phyloP scores from a whole-genome alignment of 2,888 invertebrate species.

The Sarcophaga carnaria region DNA sequence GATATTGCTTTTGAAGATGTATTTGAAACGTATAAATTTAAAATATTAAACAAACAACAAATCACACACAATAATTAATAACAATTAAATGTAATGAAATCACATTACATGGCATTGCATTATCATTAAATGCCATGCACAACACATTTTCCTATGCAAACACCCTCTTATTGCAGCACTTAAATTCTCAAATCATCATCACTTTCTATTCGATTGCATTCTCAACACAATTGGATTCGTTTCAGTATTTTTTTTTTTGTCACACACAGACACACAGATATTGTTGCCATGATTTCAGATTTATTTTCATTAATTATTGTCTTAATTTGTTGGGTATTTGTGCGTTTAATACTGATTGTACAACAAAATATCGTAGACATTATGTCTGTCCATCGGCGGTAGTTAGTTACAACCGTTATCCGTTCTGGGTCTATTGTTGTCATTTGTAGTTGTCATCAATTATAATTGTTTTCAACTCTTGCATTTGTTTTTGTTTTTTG shows the following conservation, averaged over 20 bases:
- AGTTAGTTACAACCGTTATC: no score
- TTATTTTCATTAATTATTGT: conserved; percentile 61
- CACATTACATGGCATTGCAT: neutral
- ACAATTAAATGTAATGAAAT: neutral
- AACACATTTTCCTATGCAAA: neutral
- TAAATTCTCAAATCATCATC: neutral
- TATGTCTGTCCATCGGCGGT: no score
- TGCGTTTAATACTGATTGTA: neutral
- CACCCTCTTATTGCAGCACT: neutral
- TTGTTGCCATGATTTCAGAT: conserved; percentile 27
- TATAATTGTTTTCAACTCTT: conserved; percentile 38
- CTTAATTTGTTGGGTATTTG: conserved; percentile 45
- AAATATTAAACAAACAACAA: no score
- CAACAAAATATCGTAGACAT: no score
- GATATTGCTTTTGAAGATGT: no score
- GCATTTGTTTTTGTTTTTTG: no score
- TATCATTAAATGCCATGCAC: neutral
- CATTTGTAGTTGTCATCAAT: conserved; percentile 68
- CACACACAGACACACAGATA: no score
- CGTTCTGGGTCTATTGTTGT: conserved; percentile 38
- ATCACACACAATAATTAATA: no score
- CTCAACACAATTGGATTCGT: neutral
- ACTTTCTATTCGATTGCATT: neutral
- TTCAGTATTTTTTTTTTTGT: neutral
- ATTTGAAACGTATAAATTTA: no score